Evolutionary conservation across 2,113 vertebrate species (phyloP), one percentile per base, ranked within the genome.

Genomic region (Crotalus horridus): DNA sequence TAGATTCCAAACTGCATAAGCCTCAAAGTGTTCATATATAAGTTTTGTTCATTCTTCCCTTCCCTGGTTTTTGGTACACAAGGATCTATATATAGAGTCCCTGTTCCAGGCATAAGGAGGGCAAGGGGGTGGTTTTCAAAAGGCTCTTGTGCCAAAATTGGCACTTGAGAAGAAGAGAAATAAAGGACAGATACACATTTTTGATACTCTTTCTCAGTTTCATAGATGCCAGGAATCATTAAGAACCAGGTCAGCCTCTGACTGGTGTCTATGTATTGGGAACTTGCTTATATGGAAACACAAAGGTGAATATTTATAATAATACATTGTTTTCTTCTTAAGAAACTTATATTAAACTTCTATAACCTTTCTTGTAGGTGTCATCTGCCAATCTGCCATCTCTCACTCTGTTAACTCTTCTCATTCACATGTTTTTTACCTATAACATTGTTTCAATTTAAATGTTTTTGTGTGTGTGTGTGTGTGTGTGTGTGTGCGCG

Each of bases 401-500:
- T 58, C 85, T 2, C 6, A 81, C 93, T 92, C 91, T 94, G 24
- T 87, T 29, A 64, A 13, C 3, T 56, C 6, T 92, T 91, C 51
- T 95, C 55, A 1, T 0, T 93, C n/a, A 74, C 94, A 93, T 88
- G 3, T 61, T 92, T 90, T 85, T 51, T 90, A 91, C 69, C 7
- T 93, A 3, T 95, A 92, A 90, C 93, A 54, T 92, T 23, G 46
- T 92, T 94, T 55, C 43, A 95, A 39, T 81, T 21, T 92, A 94
- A 91, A 54, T 90, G 13, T 26, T 91, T 88, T 6, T 92, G 85
- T 56, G 91, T 13, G 95, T 88, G 7, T 92, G 85, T 56, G 91
- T 13, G 95, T 54, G 12, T 54, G 1, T 61, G 23, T 61, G 24
- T 61, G 10, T 15, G 61, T 3, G 53, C 0, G 53, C 1, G 53